Base-by-base conservation (phyloP, 2,888 invertebrate species). In the Ophonus ardosiacus region DNA sequence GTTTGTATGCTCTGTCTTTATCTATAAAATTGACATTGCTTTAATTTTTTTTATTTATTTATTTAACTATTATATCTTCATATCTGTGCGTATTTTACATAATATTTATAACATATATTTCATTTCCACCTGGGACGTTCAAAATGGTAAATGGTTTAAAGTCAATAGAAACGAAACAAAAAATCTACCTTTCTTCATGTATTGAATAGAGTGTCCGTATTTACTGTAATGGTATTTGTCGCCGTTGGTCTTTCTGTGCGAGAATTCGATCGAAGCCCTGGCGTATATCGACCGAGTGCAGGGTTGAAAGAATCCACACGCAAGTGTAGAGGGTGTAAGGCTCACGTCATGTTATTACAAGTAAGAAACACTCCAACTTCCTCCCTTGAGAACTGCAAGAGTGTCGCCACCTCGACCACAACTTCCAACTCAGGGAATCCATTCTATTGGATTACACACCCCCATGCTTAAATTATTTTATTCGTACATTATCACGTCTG, bases 361-460 rank as follows among this genome's bases (percentile, higher is more conserved):
- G 74, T 83, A 83, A 83, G 71, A 83, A 74, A 83, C 71, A 68
- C 82, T 59, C 51, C 65, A 83, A 83, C 59, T 74, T 74, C 59
- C 59, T 57, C 83, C 59, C 59, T 18, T 56, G 83, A 74, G 76
- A 63, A 63, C 63, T 21, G 4, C 18, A 13, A 21, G 18, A 61
- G 21, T 21, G 24, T 63, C 59, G 21, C 63, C 63, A 63, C 24
- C 63, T 7, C 21, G 21, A 63, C 21, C 38, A 59, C 78, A 15
- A n/a, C 78, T 43, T 43, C 68, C 40, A 38, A 82, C 63, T 81
- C 56, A 15, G 56, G 65, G 38, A 82, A 56, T 68, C 74, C 76
- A 84, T 84, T 84, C 74, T 84, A 84, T 84, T 84, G 61, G 84
- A 84, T 84, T 84, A 84, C 43, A 3, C 56, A 84, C 84, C 76